A percentile compares a stretch with the other conserved stretches of the same genome.
phyloP scores from a whole-genome alignment of 2,888 invertebrate species.

The Chironomus tentans region DNA sequence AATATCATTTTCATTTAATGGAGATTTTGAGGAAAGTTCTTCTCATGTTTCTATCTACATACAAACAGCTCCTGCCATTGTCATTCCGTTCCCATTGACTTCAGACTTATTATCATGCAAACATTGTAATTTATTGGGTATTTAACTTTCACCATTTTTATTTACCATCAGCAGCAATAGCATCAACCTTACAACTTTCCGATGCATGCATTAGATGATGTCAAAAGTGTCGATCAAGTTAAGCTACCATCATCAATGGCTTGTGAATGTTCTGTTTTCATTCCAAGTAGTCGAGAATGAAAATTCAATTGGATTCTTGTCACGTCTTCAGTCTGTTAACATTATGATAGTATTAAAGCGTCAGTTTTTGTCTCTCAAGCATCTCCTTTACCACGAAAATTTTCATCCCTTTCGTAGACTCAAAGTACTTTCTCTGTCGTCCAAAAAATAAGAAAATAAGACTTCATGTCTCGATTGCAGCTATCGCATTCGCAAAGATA shows the following conservation, averaged over 20 bases:
- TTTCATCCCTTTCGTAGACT: not conserved
- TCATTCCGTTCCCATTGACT: not conserved
- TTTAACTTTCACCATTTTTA: not conserved
- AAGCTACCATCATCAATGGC: slow-evolving; percentile 7
- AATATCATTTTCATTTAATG: slow-evolving; percentile 12
- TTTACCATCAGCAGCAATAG: not conserved
- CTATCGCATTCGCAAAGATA: too few species aligned
- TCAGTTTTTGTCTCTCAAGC: not conserved
- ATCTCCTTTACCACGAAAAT: not conserved
- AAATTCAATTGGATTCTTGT: slow-evolving; percentile 2
- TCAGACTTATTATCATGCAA: not conserved
- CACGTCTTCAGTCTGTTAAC: slow-evolving; percentile 19
- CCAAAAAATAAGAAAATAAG: too few species aligned
- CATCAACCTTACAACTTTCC: not conserved
- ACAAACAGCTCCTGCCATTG: not conserved
- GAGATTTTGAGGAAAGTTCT: not conserved
- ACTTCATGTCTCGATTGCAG: too few species aligned
- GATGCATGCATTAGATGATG: slow-evolving; percentile 10
- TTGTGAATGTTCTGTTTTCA: not conserved
- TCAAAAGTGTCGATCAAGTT: slow-evolving; percentile 11
- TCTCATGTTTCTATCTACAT: not conserved
- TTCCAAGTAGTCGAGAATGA: too few species aligned
- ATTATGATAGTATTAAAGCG: slow-evolving; percentile 14
- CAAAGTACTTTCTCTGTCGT: not conserved
- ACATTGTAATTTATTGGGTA: slow-evolving; percentile 18